Conservation (phyloP, 2,113 vertebrate genomes). For the Accipiter virgatus region DNA sequence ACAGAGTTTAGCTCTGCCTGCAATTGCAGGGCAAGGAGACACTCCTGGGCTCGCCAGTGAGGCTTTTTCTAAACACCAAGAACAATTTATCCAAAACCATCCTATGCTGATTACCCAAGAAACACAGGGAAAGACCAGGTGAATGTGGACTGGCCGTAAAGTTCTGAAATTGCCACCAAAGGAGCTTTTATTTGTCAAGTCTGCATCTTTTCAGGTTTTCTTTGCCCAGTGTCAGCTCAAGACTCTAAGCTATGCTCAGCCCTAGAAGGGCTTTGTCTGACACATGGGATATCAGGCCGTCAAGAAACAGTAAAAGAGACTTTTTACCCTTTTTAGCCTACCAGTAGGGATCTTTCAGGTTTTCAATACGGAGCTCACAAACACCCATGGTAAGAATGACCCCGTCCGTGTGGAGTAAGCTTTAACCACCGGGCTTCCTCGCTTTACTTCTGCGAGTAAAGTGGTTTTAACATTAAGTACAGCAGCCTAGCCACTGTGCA, state of each 20-base stretch:
- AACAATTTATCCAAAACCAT: background rate
- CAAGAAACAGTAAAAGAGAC: background rate
- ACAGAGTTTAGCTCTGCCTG: background rate
- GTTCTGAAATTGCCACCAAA: background rate
- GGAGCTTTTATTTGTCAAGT: too few species aligned
- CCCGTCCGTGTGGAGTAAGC: rapidly evolving
- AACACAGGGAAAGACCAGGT: background rate
- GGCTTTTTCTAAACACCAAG: background rate
- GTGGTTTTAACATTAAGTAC: background rate
- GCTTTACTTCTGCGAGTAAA: background rate
- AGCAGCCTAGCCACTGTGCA: background rate
- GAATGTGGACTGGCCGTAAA: rapidly evolving
- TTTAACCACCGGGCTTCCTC: background rate
- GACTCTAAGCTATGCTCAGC: background rate
- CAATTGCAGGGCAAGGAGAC: background rate
- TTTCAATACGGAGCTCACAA: background rate
- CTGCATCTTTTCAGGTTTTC: background rate
- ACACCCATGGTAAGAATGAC: background rate
- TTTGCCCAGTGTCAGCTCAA: background rate
- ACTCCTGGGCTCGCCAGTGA: background rate
- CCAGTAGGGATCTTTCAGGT: background rate
- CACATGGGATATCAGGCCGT: rapidly evolving
- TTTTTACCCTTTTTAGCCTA: background rate
- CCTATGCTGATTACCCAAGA: background rate
- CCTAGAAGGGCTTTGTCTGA: background rate